These are phyloP conservation scores for Arvicanthis niloticus DNA, from an alignment of 2,113 vertebrate species.

Conservation along the genomic window DNA sequence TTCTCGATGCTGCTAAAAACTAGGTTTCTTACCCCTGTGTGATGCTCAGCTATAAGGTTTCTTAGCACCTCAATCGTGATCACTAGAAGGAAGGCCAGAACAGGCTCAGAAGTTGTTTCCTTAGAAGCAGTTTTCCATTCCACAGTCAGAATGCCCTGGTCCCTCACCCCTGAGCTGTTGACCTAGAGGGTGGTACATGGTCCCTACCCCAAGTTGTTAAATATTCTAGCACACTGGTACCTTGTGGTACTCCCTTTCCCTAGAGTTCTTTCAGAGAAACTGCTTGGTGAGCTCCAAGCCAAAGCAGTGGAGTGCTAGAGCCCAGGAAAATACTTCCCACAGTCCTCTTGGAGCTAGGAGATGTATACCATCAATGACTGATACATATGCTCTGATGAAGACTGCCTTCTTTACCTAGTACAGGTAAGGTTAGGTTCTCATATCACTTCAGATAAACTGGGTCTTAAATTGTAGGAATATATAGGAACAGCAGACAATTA, in stretches of 20 bases:
- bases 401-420: neutral
- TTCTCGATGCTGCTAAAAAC: neutral
- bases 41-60: neutral
- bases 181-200: neutral
- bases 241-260: neutral
- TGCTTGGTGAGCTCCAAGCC: neutral
- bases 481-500: neutral
- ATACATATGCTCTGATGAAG: neutral
- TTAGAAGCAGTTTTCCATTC: neutral
- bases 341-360: neutral
- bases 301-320: neutral
- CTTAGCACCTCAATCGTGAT: neutral
- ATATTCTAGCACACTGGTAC: neutral
- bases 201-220: neutral
- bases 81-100: neutral
- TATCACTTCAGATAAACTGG: neutral
- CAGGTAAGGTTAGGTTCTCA: neutral
- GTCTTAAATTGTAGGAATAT: neutral
- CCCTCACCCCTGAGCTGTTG: neutral
- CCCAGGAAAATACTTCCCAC: neutral
- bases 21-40: neutral
- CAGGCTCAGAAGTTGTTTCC: neutral
- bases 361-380: fast-evolving
- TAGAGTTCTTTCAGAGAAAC: neutral
- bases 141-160: neutral